Evolutionary conservation across 2,113 vertebrate species (phyloP), one percentile per base, ranked within the genome.

Genomic region (Salvelinus alpinus): DNA sequence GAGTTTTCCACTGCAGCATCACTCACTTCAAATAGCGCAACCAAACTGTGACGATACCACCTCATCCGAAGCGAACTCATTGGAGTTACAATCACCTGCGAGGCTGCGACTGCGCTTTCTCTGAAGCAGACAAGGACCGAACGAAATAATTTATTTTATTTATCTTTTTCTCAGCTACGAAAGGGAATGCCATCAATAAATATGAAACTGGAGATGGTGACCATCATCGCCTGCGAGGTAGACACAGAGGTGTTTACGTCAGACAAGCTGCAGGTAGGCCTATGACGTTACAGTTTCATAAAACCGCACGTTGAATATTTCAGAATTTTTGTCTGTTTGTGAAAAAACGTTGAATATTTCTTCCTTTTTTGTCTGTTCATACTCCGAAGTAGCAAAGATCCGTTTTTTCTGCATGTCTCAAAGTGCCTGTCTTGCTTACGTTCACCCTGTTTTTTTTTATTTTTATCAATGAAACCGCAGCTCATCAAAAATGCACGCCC

Each of bases 141-240:
- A 54, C 51, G 51, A 54, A 54, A 18, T 18, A 67, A 72, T 31
- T 24, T 51, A 54, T 72, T 78, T 73, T 29, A n/a, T 29, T 51
- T 83, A 77, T 34, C 27, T 73, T 59, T 78, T 34, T 47, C 75
- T 59, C 67, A 74, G 84, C 71, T 79, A 73, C 80, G 65, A 71
- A 88, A 81, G 86, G 92, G 89, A 87, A 94, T 94, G 94, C 94
- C 94, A 92, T 94, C 94, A 54, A 94, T 94, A 92, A 94, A 94
- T 82, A 94, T 94, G 94, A 94, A 94, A 87, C 88, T 94, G 91
- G 93, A 94, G 91, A 92, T 94, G 92, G 87, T 94, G 90, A 94
- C 92, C 83, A 92, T 94, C 88, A 94, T 94, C 90, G 94, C 93
- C 85, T 94, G 94, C 80, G 94, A 94, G 76, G 92, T 94, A 74